Evolutionary conservation across 2,888 invertebrate genomes (phyloP), one percentile per base, ranked within the genome.

Genomic region (Hymenopus coronatus): DNA sequence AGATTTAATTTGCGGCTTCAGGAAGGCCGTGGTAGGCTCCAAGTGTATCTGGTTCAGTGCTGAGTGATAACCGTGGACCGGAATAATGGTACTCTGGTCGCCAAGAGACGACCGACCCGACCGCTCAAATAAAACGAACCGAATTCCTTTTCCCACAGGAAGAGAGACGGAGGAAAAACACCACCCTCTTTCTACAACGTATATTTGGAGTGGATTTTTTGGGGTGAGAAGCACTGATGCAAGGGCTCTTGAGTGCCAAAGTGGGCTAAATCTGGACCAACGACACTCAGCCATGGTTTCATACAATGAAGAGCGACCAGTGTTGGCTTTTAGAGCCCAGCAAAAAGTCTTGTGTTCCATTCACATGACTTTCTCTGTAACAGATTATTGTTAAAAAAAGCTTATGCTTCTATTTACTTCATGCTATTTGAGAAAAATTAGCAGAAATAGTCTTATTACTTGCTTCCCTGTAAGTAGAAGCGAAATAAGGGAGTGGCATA

Each of bases 61-160:
- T 27, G 82, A 30, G 40, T 82, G 82, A 87, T 82, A 28, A 7
- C 81, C 46, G 14, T 28, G 40, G 15, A 27, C 25, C 40, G 40
- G 82, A 81, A 82, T 82, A 81, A 82, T 87, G 82, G 82, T 27
- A 27, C 33, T 87, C 87, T 27, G 33, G 81, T 30, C 8, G 82
- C 40, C 40, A 33, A 28, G 12, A 28, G 27, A 28, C n/a, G 15
- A 86, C 70, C n/a, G n/a, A n/a, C n/a, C n/a, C n/a, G 2, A 9
- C 12, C 40, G 12, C 87, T 87, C 87, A 87, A 82, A 87, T 82
- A 87, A 87, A 87, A 40, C 87, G 81, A 30, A 82, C 82, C 82
- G 87, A 87, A 82, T 33, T 87, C n/a, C 82, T 40, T 25, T 30
- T 33, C 82, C 82, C 28, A 54, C 28, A 28, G n/a, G 30, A 30